These are phyloP conservation scores for Podarcis lilfordi DNA, from an alignment of 2,797 vertebrate species.

Conservation along the genomic window DNA sequence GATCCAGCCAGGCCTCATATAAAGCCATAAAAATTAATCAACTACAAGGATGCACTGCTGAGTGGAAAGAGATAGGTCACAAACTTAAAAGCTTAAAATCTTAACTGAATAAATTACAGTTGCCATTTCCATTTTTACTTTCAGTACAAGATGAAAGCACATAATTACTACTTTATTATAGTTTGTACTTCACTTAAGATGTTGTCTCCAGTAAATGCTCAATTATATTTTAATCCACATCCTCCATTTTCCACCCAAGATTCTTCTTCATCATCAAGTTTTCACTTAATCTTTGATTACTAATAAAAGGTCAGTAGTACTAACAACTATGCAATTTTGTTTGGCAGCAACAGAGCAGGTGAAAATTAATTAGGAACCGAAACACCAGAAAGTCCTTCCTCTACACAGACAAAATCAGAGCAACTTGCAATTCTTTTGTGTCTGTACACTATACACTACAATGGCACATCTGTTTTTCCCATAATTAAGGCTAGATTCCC, in stretches of 20 bases:
- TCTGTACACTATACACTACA: not conserved
- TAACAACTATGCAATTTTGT: not conserved
- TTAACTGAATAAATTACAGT: not conserved
- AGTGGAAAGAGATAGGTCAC: not conserved
- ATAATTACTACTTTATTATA: not conserved
- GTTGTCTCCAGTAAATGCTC: no score
- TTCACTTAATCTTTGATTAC: not conserved
- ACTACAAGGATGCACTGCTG: not conserved
- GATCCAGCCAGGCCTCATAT: not conserved
- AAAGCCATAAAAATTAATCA: not conserved
- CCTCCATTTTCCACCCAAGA: not conserved
- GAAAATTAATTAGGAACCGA: not conserved
- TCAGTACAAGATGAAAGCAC: not conserved
- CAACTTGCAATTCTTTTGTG: not conserved
- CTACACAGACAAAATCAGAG: not conserved
- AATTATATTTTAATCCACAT: not conserved
- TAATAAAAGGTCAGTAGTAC: not conserved
- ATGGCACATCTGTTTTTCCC: slow-evolving; percentile 26
- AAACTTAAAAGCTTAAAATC: not conserved
- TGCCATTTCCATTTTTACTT: not conserved
- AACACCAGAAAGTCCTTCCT: not conserved
- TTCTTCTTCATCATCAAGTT: not conserved
- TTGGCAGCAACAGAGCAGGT: not conserved
- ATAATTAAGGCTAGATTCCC: not conserved
- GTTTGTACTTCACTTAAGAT: not conserved